Base-by-base conservation (phyloP, 2,113 vertebrate genomes). In the Caretta caretta region DNA sequence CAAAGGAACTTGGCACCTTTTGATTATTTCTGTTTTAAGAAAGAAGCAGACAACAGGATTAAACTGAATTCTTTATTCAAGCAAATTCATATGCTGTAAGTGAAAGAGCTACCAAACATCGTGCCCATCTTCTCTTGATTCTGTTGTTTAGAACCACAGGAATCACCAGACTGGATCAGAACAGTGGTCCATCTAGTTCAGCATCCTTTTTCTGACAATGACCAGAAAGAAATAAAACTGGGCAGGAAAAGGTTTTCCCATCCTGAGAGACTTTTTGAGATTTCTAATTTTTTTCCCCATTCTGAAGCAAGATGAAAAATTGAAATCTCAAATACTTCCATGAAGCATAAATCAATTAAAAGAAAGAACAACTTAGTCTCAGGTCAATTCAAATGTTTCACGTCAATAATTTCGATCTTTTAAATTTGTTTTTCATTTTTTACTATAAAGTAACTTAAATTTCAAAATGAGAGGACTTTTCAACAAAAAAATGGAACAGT, bases 101-200 rank as follows among this genome's bases (percentile, higher is more conserved):
- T 10, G 22, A 22, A 50, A 75, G 49, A 51, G 11, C 56, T 91
- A n/a, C 69, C 76, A 59, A 62, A 19, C 16, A 5, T 69, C 12
- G 17, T 69, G 35, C n/a, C 62, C 35, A 13, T 93, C 10, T 54
- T 91, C 75, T 91, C 75, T 84, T 87, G 48, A 59, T 59, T 65
- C 0, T 25, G 65, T 91, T 59, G 2, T 57, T 82, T 59, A 69
- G 54, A 86, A 95, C 50, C 17, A n/a, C 1, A 59, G 50, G 54
- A 94, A 49, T 86, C 90, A 94, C 91, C 91, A 81, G 4, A 24
- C 16, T 90, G 75, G 50, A 93, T 93, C 92, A 94, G 53, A 35
- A 19, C 75, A 59, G 57, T 82, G 82, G 87, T 93, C 91, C 85
- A 51, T 94, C 86, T 95, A 13, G 16, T 2, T 1, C 93, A 94